These are phyloP conservation scores for Orthosia cruda DNA, from an alignment of 2,888 invertebrate genomes.

Conservation along the genomic window DNA sequence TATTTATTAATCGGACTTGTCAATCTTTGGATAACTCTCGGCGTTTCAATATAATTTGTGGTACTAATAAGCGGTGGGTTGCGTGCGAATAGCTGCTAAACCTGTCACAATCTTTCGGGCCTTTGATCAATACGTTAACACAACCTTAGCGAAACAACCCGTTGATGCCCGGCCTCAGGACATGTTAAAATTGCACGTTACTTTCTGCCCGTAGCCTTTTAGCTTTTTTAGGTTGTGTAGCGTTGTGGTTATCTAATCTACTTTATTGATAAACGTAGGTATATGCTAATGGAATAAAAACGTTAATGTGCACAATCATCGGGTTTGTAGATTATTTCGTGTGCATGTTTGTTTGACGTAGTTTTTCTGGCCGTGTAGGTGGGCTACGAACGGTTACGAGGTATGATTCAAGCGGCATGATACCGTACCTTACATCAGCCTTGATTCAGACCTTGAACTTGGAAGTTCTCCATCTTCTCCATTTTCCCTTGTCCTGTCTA, in stretches of 20 bases:
- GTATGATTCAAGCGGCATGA: background rate
- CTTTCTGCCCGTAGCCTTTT: conserved; percentile 51
- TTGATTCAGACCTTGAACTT: background rate
- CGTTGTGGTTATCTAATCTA: conserved; percentile 58
- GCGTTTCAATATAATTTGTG: conserved; percentile 39
- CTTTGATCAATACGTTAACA: conserved; percentile 61
- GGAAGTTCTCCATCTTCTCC: background rate
- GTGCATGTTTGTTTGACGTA: conserved; percentile 43
- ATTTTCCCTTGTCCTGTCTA: background rate
- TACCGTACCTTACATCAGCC: too few species aligned
- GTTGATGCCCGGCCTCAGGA: conserved; percentile 52
- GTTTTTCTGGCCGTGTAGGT: conserved; percentile 26
- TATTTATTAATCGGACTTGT: conserved; percentile 40
- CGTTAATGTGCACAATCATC: conserved; percentile 51
- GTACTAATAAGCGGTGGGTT: conserved; percentile 50
- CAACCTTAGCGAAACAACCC: conserved; percentile 49
- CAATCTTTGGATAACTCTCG: conserved; percentile 37
- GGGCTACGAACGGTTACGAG: background rate
- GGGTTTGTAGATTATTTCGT: conserved; percentile 43
- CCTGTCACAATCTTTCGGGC: conserved; percentile 59
- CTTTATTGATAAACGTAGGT: conserved; percentile 57
- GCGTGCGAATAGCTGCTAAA: conserved; percentile 56
- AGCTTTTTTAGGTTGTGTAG: conserved; percentile 45
- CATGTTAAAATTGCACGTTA: conserved; percentile 63
- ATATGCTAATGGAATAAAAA: conserved; percentile 56